Percentiles rank a stretch among this genome's conserved stretches.
Conservation (phyloP, 2,797 vertebrate genomes). For the Lutjanus argentimaculatus region DNA sequence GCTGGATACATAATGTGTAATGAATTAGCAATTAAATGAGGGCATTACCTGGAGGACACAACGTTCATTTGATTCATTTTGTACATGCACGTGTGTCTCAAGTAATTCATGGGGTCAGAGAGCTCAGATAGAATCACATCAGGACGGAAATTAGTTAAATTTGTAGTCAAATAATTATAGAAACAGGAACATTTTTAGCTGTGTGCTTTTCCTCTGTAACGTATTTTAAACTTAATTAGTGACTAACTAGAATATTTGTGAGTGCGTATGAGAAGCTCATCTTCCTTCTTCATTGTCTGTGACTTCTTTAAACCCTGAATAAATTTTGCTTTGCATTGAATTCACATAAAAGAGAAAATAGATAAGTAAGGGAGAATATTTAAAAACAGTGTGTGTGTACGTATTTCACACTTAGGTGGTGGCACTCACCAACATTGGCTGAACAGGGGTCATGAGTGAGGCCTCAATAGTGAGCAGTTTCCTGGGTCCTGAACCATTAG, state of each 20-base stretch:
- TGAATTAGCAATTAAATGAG: conserved; percentile 5
- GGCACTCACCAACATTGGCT: conserved; percentile 95
- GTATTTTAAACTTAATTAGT: neutral
- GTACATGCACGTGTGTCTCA: neutral
- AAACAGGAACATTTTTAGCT: neutral
- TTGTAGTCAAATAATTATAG: neutral
- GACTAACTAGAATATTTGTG: too few relatives aligned
- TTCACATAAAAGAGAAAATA: neutral
- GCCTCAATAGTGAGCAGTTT: conserved; percentile 93
- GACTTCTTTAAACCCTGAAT: too few relatives aligned
- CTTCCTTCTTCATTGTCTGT: too few relatives aligned
- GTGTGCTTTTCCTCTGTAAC: neutral
- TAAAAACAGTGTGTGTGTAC: neutral
- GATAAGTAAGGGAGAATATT: neutral
- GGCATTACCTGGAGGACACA: neutral
- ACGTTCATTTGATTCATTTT: neutral
- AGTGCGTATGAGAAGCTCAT: neutral
- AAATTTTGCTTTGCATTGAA: too few relatives aligned
- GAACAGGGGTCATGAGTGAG: conserved; percentile 96
- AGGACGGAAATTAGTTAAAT: too few relatives aligned
- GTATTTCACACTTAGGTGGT: neutral
- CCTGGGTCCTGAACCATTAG: conserved; percentile 88
- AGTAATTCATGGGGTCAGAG: neutral
- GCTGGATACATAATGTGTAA: conserved; percentile 7
- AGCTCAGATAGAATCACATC: neutral